Evolutionary conservation across 1,140 invertebrate genomes (phyloP).

Genomic region (Drosophila tropicalis): DNA sequence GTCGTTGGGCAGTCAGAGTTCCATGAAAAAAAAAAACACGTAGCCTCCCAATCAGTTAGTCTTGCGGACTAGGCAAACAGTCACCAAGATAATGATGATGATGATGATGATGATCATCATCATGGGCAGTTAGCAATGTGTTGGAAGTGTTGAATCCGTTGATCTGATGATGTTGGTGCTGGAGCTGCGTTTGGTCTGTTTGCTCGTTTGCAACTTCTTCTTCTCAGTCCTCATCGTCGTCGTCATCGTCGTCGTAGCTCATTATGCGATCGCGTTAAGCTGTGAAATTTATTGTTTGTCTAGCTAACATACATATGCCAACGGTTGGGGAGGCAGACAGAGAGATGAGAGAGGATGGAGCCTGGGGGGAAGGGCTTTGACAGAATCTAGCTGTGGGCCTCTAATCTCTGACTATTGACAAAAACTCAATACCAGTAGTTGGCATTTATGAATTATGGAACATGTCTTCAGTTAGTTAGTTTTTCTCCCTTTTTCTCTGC

Average conservation of each 20-base stretch:
- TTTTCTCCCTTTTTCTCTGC: not conserved
- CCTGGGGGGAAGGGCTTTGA: conserved; percentile 12
- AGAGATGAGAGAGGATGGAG: conserved; percentile 7
- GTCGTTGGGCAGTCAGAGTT: conserved; percentile 66
- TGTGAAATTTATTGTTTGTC: conserved; percentile 82
- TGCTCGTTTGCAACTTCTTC: conserved; percentile 63
- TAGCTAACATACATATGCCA: conserved; percentile 49
- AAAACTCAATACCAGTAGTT: conserved; percentile 82
- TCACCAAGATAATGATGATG: not conserved
- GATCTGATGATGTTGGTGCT: conserved; percentile 33
- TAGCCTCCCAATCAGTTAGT: conserved; percentile 11
- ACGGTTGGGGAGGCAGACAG: not conserved
- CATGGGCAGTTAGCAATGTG: conserved; percentile 18
- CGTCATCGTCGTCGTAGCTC: conserved; percentile 47
- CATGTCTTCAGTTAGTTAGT: conserved; percentile 27
- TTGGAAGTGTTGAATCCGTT: conserved; percentile 72
- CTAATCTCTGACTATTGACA: conserved; percentile 76
- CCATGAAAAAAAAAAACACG: conserved; percentile 56
- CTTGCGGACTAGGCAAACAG: conserved; percentile 50
- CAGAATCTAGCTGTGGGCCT: conserved; percentile 23
- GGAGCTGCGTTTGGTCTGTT: conserved; percentile 48
- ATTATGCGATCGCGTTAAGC: conserved; percentile 83
- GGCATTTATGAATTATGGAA: conserved; percentile 80
- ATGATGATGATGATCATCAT: not conserved
- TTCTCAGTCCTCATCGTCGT: conserved; percentile 8